These are phyloP conservation scores for Carduelis carduelis DNA, from an alignment of 2,797 vertebrate species.

Conservation along the genomic window DNA sequence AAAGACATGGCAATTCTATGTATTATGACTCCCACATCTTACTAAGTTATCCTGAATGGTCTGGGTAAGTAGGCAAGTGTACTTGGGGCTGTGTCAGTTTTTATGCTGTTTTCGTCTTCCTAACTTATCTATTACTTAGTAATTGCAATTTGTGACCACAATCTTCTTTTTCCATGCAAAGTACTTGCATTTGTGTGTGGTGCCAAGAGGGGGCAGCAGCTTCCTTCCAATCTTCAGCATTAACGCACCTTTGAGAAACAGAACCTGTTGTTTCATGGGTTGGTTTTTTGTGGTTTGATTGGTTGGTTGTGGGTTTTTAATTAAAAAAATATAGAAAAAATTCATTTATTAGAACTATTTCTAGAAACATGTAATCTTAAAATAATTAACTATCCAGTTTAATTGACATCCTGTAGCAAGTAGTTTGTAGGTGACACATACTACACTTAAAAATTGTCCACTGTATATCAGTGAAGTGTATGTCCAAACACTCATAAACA, in stretches of 20 bases:
- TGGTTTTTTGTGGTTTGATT: background rate
- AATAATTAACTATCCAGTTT: background rate
- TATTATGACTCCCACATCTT: background rate
- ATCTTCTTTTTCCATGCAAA: background rate
- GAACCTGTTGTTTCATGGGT: background rate
- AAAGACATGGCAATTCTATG: accelerated
- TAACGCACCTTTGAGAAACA: accelerated
- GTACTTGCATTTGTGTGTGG: background rate
- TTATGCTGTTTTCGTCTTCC: background rate
- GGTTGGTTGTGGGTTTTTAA: background rate
- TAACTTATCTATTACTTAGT: background rate
- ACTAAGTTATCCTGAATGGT: background rate
- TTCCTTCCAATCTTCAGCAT: background rate
- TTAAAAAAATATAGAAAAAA: background rate
- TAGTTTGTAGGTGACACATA: background rate
- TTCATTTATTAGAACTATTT: background rate
- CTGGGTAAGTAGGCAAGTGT: background rate
- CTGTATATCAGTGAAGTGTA: background rate
- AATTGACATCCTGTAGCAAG: background rate
- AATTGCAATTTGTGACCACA: background rate
- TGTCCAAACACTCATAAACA: background rate
- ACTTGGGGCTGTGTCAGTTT: background rate
- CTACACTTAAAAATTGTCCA: background rate
- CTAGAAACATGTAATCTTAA: background rate
- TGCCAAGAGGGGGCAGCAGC: conserved; percentile 68